Percentiles rank a stretch among this genome's conserved stretches.
phyloP scores from a whole-genome alignment of 2,113 vertebrate species.

The Anarrhichthys ocellatus region DNA sequence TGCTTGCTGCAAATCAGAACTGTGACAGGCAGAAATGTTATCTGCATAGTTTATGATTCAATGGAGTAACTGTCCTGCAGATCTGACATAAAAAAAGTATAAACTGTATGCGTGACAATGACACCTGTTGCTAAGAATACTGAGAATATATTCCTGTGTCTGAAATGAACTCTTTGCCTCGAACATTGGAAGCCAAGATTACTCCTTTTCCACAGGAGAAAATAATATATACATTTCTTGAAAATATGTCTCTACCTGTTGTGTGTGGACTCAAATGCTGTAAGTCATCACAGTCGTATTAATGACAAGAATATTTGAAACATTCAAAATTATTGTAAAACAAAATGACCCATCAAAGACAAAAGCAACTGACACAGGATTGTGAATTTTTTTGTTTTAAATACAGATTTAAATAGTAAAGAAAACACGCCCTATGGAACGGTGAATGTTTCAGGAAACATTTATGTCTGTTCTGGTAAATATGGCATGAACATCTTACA shows the following conservation, averaged over 20 bases:
- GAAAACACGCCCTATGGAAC: neutral
- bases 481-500: neutral
- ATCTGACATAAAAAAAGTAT: conserved; percentile 32
- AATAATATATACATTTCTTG: neutral
- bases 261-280: neutral
- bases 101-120: neutral
- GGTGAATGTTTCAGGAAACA: neutral
- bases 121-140: neutral
- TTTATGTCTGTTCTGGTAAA: neutral
- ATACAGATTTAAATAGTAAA: neutral
- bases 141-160: neutral
- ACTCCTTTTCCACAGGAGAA: neutral
- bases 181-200: neutral
- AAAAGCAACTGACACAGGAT: neutral
- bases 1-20: conserved; percentile 3
- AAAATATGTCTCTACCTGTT: neutral
- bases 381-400: neutral
- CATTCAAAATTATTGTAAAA: neutral
- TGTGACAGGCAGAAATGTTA: neutral
- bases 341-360: neutral
- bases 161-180: neutral
- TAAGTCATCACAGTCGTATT: neutral
- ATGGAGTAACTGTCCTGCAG: conserved; percentile 54
- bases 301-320: neutral
- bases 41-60: neutral